Evolutionary conservation across 2,113 vertebrate species (phyloP).

Genomic region (Piprites chloris): DNA sequence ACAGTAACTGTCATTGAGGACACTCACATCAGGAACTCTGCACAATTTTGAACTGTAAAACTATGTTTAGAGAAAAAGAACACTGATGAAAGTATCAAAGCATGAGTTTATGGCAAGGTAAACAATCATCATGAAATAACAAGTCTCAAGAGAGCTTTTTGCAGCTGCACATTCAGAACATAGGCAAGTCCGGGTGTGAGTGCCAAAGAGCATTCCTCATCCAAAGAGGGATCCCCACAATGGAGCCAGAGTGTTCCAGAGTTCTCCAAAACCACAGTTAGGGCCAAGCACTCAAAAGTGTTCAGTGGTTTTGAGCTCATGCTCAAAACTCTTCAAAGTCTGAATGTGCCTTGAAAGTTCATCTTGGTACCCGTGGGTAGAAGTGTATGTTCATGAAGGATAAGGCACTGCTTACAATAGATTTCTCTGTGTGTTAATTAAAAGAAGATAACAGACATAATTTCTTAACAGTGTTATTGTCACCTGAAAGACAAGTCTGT

Average conservation of each 20-base stretch:
- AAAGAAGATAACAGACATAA: background rate
- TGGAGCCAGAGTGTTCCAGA: background rate
- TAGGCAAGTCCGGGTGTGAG: background rate
- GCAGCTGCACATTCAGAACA: background rate
- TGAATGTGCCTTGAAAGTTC: background rate
- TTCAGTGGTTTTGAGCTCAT: background rate
- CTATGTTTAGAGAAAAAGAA: background rate
- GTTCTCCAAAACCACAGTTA: background rate
- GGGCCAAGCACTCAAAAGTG: background rate
- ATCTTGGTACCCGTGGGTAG: background rate
- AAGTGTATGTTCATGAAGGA: background rate
- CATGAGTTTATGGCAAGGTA: background rate
- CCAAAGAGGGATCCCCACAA: background rate
- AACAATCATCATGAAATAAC: background rate
- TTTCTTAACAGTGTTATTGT: background rate
- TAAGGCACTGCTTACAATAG: background rate
- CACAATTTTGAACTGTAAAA: background rate
- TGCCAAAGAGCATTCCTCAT: background rate
- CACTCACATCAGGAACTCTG: background rate
- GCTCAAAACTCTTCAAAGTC: background rate
- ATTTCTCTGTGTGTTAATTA: background rate
- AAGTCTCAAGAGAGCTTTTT: background rate
- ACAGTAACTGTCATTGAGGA: background rate
- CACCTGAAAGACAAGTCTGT: background rate
- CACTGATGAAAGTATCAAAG: background rate